Evolutionary conservation across 2,113 vertebrate genomes (phyloP).

Genomic region (Equus przewalskii): DNA sequence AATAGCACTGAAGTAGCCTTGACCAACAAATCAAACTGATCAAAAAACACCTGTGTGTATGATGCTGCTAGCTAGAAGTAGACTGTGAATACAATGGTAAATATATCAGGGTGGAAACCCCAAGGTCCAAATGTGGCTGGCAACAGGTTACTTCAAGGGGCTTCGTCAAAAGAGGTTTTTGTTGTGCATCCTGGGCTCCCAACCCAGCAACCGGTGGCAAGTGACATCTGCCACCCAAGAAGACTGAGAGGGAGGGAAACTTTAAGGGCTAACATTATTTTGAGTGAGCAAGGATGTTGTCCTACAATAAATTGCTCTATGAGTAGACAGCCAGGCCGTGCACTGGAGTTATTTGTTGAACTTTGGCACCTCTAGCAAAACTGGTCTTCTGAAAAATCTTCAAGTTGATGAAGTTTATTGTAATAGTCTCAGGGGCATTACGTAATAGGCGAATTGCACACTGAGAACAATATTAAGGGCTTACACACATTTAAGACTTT

Average conservation of each 20-base stretch:
- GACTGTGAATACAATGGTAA: neutral
- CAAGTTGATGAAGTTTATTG: conserved; percentile 12
- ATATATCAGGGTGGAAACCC: conserved; percentile 19
- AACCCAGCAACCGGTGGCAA: neutral
- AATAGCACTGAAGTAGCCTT: neutral
- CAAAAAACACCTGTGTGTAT: neutral
- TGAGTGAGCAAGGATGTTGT: neutral
- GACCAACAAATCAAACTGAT: conserved; percentile 30
- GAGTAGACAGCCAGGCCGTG: neutral
- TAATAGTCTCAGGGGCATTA: neutral
- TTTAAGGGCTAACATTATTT: neutral
- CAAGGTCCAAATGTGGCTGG: neutral
- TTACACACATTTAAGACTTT: neutral
- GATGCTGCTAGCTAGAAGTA: neutral
- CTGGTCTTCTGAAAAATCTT: neutral
- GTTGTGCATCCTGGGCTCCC: neutral
- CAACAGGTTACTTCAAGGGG: neutral
- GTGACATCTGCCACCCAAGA: neutral
- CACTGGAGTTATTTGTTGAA: conserved; percentile 33
- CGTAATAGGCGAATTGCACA: neutral
- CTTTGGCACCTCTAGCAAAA: neutral
- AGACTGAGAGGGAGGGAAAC: neutral
- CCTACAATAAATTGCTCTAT: neutral
- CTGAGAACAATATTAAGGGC: neutral
- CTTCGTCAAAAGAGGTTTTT: conserved; percentile 31